phyloP scores from a whole-genome alignment of 2,888 invertebrate genomes.

The Pherbina coryleti region DNA sequence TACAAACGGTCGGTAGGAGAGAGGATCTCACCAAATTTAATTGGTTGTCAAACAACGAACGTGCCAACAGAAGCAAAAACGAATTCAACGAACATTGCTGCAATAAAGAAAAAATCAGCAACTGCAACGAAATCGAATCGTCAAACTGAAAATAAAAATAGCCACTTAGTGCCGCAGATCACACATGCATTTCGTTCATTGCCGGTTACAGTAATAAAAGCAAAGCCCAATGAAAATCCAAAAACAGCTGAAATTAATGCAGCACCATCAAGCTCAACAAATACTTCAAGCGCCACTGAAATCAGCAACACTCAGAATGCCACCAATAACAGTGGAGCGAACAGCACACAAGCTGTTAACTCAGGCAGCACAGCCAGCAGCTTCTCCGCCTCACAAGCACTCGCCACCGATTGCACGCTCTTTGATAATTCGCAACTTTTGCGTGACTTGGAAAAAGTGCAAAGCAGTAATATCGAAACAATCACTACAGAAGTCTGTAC shows the following conservation, averaged over 20 bases:
- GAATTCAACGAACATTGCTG: neutral
- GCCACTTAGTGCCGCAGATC: conserved; percentile 41
- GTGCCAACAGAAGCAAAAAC: neutral
- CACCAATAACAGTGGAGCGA: neutral
- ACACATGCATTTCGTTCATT: conserved; percentile 41
- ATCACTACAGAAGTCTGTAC: neutral
- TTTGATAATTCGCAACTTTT: conserved; percentile 43
- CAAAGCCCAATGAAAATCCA: neutral
- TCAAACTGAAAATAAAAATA: conserved; percentile 22
- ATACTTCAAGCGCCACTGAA: neutral
- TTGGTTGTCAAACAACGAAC: neutral
- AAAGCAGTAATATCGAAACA: neutral
- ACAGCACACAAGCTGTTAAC: neutral
- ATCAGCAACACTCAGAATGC: neutral
- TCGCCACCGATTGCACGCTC: conserved; percentile 45
- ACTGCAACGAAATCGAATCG: conserved; percentile 1
- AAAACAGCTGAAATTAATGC: neutral
- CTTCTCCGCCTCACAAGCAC: conserved; percentile 43
- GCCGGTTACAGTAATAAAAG: neutral
- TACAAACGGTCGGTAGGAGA: neutral
- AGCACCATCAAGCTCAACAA: neutral
- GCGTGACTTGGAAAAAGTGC: conserved; percentile 19
- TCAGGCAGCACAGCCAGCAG: neutral
- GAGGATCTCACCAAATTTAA: neutral
- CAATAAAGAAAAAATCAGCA: neutral